Evolutionary conservation across 2,888 invertebrate genomes (phyloP).

Genomic region (Sesia bembeciformis): DNA sequence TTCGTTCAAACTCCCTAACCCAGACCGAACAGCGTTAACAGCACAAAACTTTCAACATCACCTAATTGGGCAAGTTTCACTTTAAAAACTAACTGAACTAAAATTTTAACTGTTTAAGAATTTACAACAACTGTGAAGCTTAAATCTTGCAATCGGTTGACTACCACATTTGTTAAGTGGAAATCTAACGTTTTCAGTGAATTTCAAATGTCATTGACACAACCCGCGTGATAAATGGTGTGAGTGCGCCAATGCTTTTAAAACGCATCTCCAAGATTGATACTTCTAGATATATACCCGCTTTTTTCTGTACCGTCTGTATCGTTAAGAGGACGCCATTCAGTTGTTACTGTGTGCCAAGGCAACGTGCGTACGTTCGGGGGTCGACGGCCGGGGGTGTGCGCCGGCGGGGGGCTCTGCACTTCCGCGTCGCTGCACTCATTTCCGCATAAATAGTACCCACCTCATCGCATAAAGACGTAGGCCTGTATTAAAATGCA

Average conservation of each 20-base stretch:
- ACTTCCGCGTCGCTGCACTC: constrained; percentile 68
- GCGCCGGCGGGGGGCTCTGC: constrained; percentile 51
- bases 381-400: constrained; percentile 57
- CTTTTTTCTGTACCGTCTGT: not conserved
- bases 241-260: not conserved
- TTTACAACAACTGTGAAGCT: too few species aligned
- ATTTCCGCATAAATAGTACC: constrained; percentile 67
- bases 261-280: not conserved
- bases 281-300: not conserved
- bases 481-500: constrained; percentile 19
- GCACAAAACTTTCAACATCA: constrained; percentile 10
- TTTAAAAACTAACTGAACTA: constrained; percentile 41
- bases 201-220: not conserved
- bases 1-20: constrained; percentile 16
- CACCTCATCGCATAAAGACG: constrained; percentile 45
- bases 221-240: not conserved
- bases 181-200: too few species aligned
- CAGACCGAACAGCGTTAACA: constrained; percentile 24
- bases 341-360: constrained; percentile 9
- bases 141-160: too few species aligned
- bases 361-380: constrained; percentile 27
- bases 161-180: too few species aligned
- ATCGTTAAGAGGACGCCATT: constrained; percentile 1
- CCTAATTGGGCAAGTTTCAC: constrained; percentile 56
- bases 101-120: too few species aligned